Evolutionary conservation across 2,113 vertebrate species (phyloP), one percentile per base, ranked within the genome.

Genomic region (Microtus oregoni): DNA sequence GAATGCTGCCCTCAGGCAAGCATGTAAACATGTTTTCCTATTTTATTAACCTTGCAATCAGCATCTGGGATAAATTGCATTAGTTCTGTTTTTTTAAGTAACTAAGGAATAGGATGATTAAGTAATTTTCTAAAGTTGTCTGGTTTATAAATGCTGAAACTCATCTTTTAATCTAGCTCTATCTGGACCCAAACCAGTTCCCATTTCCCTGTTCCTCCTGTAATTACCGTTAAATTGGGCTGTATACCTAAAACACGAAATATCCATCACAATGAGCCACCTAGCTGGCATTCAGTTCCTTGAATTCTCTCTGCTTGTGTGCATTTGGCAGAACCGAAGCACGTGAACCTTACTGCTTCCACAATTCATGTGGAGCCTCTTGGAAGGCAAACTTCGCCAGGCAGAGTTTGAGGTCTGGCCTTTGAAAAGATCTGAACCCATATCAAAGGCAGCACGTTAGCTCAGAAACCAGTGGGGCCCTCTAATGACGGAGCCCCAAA

Each of bases 351-450:
- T 68, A 28, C 88, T 41, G 88, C 72, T 70, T 90, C 77, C 12
- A n/a, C 52, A 82, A 86, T 96, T 86, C 90, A 92, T 55, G 61
- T 65, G 92, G 96, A 97, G 92, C 50, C 89, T 97, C 94, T 86
- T 72, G 28, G 89, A 95, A 85, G 82, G 91, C 35, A 94, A 78
- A 35, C 83, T 26, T 82, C 83, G 81, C 47, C 91, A 86, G 91
- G 68, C 83, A 70, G 93, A 86, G 82, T 93, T 44, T 95, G 90
- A 97, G 93, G 85, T 92, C 86, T 94, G 89, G 63, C 85, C 75
- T 75, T 92, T 92, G 20, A 94, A 97, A 94, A 97, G 92, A 97
- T 96, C 94, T 97, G 90, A 98, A 92, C 38, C 75, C 9, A 6
- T 67, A 95, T 94, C 92, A 98, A 96, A 97, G 92, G 61, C 81